Percentiles rank a stretch among this genome's conserved stretches.
These are phyloP conservation scores for Scarus forsteni DNA, from an alignment of 2,797 vertebrate species.

Conservation along the genomic window DNA sequence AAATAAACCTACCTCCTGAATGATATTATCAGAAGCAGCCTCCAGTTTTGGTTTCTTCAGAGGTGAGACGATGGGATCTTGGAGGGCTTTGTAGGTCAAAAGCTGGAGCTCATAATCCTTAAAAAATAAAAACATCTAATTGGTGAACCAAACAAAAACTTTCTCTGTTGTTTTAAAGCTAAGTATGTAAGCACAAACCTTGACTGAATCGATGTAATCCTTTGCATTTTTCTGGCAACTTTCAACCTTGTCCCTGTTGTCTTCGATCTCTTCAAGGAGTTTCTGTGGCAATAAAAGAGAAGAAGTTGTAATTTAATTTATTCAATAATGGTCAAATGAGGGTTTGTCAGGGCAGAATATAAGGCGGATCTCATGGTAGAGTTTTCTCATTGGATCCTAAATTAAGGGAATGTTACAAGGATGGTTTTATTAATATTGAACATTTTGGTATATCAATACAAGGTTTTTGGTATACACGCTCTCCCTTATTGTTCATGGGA, in stretches of 20 bases:
- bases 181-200: constrained; percentile 77
- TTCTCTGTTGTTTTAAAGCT: rapidly evolving
- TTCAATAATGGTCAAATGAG: no score
- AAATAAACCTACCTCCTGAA: constrained; percentile 89
- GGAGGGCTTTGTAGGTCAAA: constrained; percentile 92
- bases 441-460: no score
- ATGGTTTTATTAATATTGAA: no score
- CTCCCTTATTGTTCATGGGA: no score
- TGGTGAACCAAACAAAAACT: rapidly evolving
- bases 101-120: constrained; percentile 96
- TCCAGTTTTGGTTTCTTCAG: constrained; percentile 95
- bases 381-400: no score
- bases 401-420: no score
- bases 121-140: background rate
- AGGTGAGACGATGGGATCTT: constrained; percentile 91
- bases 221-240: constrained; percentile 92
- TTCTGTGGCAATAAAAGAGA: constrained; percentile 76
- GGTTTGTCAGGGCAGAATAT: no score
- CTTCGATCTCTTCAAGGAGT: constrained; percentile 92
- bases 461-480: no score
- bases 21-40: constrained; percentile 90
- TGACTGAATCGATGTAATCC: constrained; percentile 94
- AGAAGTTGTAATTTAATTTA: background rate
- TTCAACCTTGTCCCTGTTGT: constrained; percentile 89
- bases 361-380: no score